Conservation (phyloP, 2,797 vertebrate genomes). For the Xyrichtys novacula region DNA sequence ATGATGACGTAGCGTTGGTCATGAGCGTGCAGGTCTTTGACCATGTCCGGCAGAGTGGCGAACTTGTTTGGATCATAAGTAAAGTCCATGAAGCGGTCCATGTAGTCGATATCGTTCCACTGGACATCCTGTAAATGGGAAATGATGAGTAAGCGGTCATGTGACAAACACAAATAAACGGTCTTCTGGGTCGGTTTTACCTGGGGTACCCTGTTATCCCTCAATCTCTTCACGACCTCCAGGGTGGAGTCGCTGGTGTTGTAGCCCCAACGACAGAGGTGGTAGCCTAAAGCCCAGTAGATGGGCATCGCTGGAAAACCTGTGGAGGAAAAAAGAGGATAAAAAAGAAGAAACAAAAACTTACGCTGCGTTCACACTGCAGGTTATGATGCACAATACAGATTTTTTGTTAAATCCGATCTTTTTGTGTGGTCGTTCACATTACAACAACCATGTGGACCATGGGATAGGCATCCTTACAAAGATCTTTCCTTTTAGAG, state of each 20-base stretch:
- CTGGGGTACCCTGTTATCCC: slow-evolving; percentile 90
- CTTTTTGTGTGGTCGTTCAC: too few species aligned
- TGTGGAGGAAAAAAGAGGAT: slow-evolving; percentile 22
- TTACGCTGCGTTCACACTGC: too few species aligned
- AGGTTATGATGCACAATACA: background rate
- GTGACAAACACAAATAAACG: background rate
- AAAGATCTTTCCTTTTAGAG: too few species aligned
- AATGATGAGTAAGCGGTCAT: too few species aligned
- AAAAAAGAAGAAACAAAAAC: background rate
- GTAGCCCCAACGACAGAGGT: slow-evolving; percentile 94
- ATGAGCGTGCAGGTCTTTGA: slow-evolving; percentile 89
- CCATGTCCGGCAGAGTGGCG: slow-evolving; percentile 86
- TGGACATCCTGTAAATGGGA: slow-evolving; percentile 85
- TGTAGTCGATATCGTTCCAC: slow-evolving; percentile 96
- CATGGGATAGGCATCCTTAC: too few species aligned
- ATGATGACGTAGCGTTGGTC: slow-evolving; percentile 91
- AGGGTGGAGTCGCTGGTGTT: slow-evolving; percentile 86
- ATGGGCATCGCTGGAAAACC: slow-evolving; percentile 90
- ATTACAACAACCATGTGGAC: too few species aligned
- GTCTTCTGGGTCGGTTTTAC: slow-evolving; percentile 74
- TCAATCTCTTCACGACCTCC: slow-evolving; percentile 87
- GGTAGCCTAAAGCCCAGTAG: slow-evolving; percentile 92
- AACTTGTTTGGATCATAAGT: slow-evolving; percentile 84
- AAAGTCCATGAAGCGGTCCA: slow-evolving; percentile 89
- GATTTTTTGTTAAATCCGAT: too few species aligned